phyloP scores from a whole-genome alignment of 2,113 vertebrate genomes.

The Proterorhinus semilunaris region DNA sequence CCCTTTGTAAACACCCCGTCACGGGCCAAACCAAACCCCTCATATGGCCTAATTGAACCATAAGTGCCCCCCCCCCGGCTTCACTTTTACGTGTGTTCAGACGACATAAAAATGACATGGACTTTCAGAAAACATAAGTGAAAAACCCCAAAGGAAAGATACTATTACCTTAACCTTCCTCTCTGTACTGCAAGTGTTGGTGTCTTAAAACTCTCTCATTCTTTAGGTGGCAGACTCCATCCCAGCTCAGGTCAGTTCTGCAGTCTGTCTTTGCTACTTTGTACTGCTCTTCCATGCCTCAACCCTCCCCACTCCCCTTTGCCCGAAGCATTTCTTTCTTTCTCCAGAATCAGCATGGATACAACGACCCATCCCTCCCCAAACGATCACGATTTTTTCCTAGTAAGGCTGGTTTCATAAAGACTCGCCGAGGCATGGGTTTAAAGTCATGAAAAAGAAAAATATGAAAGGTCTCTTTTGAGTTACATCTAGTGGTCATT shows the following conservation, averaged over 20 bases:
- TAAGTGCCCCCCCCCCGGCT: too few species aligned
- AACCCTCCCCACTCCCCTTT: neutral
- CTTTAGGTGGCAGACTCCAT: constrained; percentile 79
- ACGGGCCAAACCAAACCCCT: too few species aligned
- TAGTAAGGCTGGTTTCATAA: neutral
- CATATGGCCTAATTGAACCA: too few species aligned
- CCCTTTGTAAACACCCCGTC: too few species aligned
- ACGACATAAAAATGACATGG: too few species aligned
- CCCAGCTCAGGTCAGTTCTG: constrained; percentile 79
- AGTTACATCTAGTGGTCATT: too few species aligned
- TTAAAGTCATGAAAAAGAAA: too few species aligned
- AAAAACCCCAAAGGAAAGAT: too few species aligned
- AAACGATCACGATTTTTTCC: neutral
- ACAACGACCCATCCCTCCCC: constrained; percentile 25
- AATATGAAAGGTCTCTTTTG: too few species aligned
- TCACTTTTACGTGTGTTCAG: too few species aligned
- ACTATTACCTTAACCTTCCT: too few species aligned
- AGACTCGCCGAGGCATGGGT: neutral
- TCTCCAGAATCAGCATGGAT: constrained; percentile 70
- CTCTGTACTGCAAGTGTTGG: constrained; percentile 14
- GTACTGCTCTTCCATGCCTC: neutral
- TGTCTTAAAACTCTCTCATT: constrained; percentile 74
- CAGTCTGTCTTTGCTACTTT: constrained; percentile 49
- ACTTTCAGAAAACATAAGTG: too few species aligned
- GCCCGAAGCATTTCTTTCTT: constrained; percentile 28